Base-by-base conservation (phyloP, 2,113 vertebrate genomes). In the Atherinomorus stipes region DNA sequence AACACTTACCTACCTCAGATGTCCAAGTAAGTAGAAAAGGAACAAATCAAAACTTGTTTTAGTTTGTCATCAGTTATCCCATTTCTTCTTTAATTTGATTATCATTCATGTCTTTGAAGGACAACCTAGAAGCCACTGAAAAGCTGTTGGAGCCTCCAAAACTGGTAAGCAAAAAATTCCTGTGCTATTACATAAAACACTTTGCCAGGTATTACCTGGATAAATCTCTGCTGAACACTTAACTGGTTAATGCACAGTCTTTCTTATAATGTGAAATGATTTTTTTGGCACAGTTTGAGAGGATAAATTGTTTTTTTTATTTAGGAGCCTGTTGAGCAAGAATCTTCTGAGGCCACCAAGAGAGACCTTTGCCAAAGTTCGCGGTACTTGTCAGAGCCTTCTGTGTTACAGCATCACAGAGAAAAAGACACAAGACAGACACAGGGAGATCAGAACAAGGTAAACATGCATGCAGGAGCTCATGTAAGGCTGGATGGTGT, bases 61-160 rank as follows among this genome's bases (percentile, higher is more conserved):
- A 31, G 2, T 59, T 53, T 65, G 31, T 7, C 9, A 7, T 34
- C 8, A 23, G 6, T 31, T 10, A 18, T 52, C 3, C 37, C 15
- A 28, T 10, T 19, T 50, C 22, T 23, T 37, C 4, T 61, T 13
- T 19, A 8, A 18, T 53, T 42, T 53, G 42, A 61, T 10, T 1
- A 47, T 11, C 59, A 19, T 44, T 49, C 1, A 28, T 81, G 4
- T 82, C 25, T 51, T 92, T 87, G 11, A 51, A 96, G 94, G 88
- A 89, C 59, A 91, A 49, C 54, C 89, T 96, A 71, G 94, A 95
- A 84, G 95, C 94, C 45, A 95, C 95, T 64, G 95, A 96, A 66
- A 95, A 95, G 70, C 88, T 96, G 13, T 85, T 95, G 23, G 92
- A 92, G 78, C 90, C 91, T 83, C 84, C 91, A 78, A 66, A 81